Evolutionary conservation across 2,888 invertebrate species (phyloP).

Genomic region (Thera britannica): DNA sequence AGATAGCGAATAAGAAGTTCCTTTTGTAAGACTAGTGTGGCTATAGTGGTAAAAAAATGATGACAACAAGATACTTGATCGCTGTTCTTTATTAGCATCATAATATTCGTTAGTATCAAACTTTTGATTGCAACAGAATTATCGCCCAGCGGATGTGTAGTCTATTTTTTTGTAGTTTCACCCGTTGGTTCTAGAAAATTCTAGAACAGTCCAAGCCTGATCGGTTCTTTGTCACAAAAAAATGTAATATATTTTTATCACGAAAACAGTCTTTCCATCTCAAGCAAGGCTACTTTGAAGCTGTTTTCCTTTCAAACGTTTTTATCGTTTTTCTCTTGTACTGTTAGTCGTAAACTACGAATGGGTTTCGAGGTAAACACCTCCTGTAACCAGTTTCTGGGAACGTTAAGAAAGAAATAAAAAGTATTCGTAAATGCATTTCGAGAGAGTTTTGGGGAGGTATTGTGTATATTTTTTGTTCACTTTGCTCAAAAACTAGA

Average conservation of each 20-base stretch:
- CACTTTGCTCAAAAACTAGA: neutral
- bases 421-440: conserved; percentile 39
- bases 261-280: conserved; percentile 19
- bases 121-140: too few relatives aligned
- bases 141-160: too few relatives aligned
- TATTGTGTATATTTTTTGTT: neutral
- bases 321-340: conserved; percentile 57
- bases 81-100: too few relatives aligned
- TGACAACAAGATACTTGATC: too few relatives aligned
- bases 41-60: too few relatives aligned
- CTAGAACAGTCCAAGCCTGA: neutral
- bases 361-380: conserved; percentile 51
- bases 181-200: too few relatives aligned
- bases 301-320: conserved; percentile 48
- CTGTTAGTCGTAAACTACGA: conserved; percentile 55
- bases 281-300: conserved; percentile 22
- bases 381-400: conserved; percentile 43
- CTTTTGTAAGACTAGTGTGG: too few relatives aligned
- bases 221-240: conserved; percentile 9
- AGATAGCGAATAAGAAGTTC: too few relatives aligned
- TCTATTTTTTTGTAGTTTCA: too few relatives aligned
- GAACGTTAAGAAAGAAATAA: conserved; percentile 38
- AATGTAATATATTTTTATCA: conserved; percentile 16
- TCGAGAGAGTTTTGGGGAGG: conserved; percentile 19
- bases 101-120: too few relatives aligned